Base-by-base conservation (phyloP, 53 echinoderm and acorn worm species). In the Mesocentrotus franciscanus region DNA sequence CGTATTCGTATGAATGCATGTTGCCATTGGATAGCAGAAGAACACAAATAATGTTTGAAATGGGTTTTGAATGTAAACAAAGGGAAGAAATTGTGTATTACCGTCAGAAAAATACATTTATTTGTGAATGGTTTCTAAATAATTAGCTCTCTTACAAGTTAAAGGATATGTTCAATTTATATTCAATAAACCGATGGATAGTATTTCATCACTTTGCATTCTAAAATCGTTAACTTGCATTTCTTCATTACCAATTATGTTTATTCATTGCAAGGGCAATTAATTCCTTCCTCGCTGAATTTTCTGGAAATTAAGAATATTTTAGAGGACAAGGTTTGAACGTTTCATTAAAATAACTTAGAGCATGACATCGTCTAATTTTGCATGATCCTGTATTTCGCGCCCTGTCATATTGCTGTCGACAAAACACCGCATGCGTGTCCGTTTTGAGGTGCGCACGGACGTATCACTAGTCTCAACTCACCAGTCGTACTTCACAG, bases 391-490 rank as follows among this genome's bases (percentile, higher is more conserved):
- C 64, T 64, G 91, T 66, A 36, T 91, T 91, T 91, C 64, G 61
- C 91, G 91, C 91, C 91, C 29, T 91, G 91, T 91, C 91, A 91
- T 22, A 61, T 17, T 36, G 74, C 92, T 92, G 92, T 92, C 92
- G 92, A 42, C 92, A 72, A 14, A 33, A 13, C 92, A 92, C 33
- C 71, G 92, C 92, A 92, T 74, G 92, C 92, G 92, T 92, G 74
- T 92, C 92, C 58, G 87, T 87, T 87, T 18, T 56, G 58, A 56
- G 87, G 87, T 87, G 87, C 87, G 87, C 87, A 58, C 87, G 87
- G 87, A 87, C 87, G 39, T 87, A 85, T 57, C 87, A 57, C 12
- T 87, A 87, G 87, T 87, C 87, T 87, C 1, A 27, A 58, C n/a
- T 57, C 39, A 20, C 42, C 81, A 81, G 81, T 18, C 36, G 79